These are phyloP conservation scores for Diprion similis DNA, from an alignment of 1,140 invertebrate genomes.

Conservation along the genomic window DNA sequence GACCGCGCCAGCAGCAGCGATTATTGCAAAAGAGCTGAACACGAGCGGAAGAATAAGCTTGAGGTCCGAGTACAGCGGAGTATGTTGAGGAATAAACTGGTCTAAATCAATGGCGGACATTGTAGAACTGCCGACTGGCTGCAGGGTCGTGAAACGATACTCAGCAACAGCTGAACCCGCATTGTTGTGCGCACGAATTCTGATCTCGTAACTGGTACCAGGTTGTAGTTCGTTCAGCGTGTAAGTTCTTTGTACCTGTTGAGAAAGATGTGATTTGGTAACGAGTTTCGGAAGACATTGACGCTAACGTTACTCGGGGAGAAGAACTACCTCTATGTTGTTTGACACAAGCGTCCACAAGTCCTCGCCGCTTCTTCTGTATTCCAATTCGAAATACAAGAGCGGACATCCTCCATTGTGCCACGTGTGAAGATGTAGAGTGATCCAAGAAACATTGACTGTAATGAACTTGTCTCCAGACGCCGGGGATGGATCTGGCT, in stretches of 20 bases:
- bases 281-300: background rate
- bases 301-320: conserved; percentile 12
- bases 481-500: conserved; percentile 76
- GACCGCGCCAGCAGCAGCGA: conserved; percentile 56
- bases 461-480: conserved; percentile 74
- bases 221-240: conserved; percentile 82
- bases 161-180: conserved; percentile 86
- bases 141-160: conserved; percentile 87
- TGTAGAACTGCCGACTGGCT: conserved; percentile 70
- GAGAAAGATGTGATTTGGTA: conserved; percentile 7
- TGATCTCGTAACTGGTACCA: conserved; percentile 86
- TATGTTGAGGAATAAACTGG: conserved; percentile 56
- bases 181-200: conserved; percentile 90
- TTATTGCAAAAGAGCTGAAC: conserved; percentile 55
- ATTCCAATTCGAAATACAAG: conserved; percentile 86
- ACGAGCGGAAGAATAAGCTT: conserved; percentile 58
- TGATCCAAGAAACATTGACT: conserved; percentile 88
- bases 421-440: conserved; percentile 87
- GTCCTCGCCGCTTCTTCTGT: conserved; percentile 65
- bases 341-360: conserved; percentile 67
- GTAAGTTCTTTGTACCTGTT: conserved; percentile 71
- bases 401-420: conserved; percentile 90
- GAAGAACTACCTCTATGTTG: conserved; percentile 60
- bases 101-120: conserved; percentile 55
- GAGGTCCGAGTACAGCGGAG: conserved; percentile 55